Percentiles rank a stretch among this genome's conserved stretches.
These are phyloP conservation scores for Neodiprion pinetum DNA, from an alignment of 1,140 invertebrate species.

Conservation along the genomic window DNA sequence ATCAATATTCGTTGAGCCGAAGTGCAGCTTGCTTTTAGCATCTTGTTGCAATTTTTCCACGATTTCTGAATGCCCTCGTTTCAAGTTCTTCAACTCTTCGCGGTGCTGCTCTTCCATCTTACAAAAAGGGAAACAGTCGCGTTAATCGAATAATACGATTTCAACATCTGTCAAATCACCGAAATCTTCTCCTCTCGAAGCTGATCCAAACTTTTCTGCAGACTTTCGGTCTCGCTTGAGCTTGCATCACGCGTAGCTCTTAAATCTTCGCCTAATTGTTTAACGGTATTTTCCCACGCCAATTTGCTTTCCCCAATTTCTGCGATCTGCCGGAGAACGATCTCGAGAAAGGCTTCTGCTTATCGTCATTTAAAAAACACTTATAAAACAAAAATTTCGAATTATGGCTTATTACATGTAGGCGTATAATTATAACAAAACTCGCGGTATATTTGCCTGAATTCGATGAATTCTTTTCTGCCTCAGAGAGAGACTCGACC, in stretches of 20 bases:
- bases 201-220: background rate
- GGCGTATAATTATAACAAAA: too few species aligned
- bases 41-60: background rate
- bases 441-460: background rate
- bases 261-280: background rate
- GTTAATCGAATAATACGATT: too few species aligned
- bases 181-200: background rate
- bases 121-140: too few species aligned
- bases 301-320: background rate
- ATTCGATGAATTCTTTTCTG: background rate
- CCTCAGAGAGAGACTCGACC: background rate
- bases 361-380: too few species aligned
- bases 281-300: background rate
- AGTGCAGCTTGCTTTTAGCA: background rate
- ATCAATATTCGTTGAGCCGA: too few species aligned
- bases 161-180: background rate
- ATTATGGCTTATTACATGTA: too few species aligned
- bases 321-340: background rate
- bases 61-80: background rate
- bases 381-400: background rate
- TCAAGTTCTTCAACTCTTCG: background rate
- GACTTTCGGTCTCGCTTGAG: background rate
- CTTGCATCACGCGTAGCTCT: background rate
- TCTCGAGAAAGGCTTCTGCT: background rate
- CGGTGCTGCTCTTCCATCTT: background rate